Evolutionary conservation across 2,113 vertebrate species (phyloP), one percentile per base, ranked within the genome.

Genomic region (Nycticryphes semicollaris): DNA sequence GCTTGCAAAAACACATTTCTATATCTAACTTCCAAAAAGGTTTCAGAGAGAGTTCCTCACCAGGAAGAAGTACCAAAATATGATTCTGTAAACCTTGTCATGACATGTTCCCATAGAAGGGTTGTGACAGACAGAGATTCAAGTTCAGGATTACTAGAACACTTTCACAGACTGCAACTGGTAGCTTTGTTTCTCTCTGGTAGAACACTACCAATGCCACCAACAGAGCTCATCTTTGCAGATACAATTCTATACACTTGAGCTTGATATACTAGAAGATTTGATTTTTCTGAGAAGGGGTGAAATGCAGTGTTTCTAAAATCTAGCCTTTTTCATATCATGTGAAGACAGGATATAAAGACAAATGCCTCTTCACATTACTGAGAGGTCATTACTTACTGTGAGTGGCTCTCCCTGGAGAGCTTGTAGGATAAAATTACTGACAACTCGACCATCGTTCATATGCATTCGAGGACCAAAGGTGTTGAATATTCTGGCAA

Each of bases 401-500:
- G 99, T 99, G 89, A 99, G 98, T 1, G 99, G 98, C 94, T 99
- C 99, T 93, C 99, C 99, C 92, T 99, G 99, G 3, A 99, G 98
- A 19, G 99, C 99, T 95, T 99, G 99, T 73, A 99, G 98, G 97
- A 99, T 99, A 97, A 99, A 99, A 97, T 99, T 99, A 97, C 99
- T 99, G 97, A 99, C 99, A 37, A 99, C 99, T n/a, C 99, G 98
- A 25, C 99, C 99, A 6, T 99, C 99, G 1, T 99, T 99, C 99
- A 99, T 99, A 97, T 99, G 99, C 99, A 99, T 99, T 47, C 99
- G 98, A 25, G 99, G 99, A 50, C 99, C 99, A 70, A 99, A 99
- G 2, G 99, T 99, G 96, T 99, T 99, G 98, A 99, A 99, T 98
- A 99, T 99, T 82, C 99, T 98, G 11, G 99, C 99, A 96, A 99